Conservation (phyloP, 2,113 vertebrate genomes). For the Nothoprocta pentlandii region DNA sequence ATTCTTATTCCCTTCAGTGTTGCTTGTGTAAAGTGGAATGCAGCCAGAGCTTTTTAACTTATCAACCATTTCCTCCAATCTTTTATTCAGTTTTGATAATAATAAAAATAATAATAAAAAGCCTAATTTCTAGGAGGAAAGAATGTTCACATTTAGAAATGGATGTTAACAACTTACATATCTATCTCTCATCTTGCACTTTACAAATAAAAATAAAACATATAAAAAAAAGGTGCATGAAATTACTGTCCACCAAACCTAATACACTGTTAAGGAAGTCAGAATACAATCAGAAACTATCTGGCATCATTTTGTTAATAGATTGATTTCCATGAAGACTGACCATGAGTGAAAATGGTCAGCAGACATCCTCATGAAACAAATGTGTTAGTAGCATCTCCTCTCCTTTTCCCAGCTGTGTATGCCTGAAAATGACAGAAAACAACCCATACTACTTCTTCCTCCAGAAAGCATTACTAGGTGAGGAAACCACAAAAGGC, state of each 20-base stretch:
- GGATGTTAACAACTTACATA: fast-evolving
- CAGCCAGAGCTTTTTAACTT: background rate
- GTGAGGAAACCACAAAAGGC: background rate
- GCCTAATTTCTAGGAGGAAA: background rate
- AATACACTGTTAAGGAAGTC: background rate
- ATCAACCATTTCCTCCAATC: background rate
- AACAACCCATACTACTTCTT: background rate
- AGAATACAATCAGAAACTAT: constrained; percentile 15
- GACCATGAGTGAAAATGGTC: background rate
- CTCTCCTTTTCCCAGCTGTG: background rate
- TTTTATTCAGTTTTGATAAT: background rate
- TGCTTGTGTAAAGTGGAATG: background rate
- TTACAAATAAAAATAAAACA: background rate
- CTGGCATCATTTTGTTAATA: background rate
- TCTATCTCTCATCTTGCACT: background rate
- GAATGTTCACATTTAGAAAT: background rate
- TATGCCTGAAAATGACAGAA: background rate
- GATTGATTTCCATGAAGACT: background rate
- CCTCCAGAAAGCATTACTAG: background rate
- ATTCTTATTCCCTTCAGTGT: background rate
- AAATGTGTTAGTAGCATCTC: background rate
- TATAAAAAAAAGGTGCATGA: background rate
- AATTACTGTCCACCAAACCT: background rate
- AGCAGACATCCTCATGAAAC: background rate
- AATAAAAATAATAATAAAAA: background rate